Base-by-base conservation (phyloP, 2,113 vertebrate genomes). In the Entelurus aequoreus region DNA sequence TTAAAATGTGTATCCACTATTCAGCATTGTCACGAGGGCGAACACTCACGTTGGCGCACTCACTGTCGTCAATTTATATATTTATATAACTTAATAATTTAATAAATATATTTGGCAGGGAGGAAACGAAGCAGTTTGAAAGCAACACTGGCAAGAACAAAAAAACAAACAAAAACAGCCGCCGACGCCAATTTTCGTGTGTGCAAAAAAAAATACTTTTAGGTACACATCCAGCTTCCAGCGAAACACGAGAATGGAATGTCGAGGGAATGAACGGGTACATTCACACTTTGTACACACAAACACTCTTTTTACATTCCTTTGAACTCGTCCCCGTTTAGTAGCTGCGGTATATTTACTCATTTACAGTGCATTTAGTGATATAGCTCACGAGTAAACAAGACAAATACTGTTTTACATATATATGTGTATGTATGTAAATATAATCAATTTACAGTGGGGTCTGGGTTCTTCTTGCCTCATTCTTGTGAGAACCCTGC, bases 191-290 rank as follows among this genome's bases (percentile, higher is more conserved):
- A 80, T 54, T 42, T 12, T 28, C n/a, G 42, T 12, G 42, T 46
- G 11, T 46, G 80, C 66, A 46, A 64, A 72, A 46, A 64, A 72
- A 84, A 83, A 78, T 81, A 66, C 85, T 86, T 80, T 74, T 67
- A 84, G 72, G 87, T 89, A 88, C 90, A 92, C 89, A 88, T 84
- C 89, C 83, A 86, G 88, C 91, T 69, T 88, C 52, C 8, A 86
- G 63, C 86, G 82, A 87, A 44, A 57, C 10, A 44, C 40, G 21
- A 57, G 55, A 16, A 46, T 19, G 91, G 91, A 94, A 94, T 92
- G 91, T 93, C 87, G 85, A 86, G 88, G 88, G 86, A 40, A 79
- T 48, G 53, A 74, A 48, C 5, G n/a, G 42, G 5, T 42, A 66
- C 63, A 67, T 68, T 66, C 69, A 65, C 68, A 67, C 60, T 62